Base-by-base conservation (phyloP, 2,113 vertebrate species). In the Cyrtonyx montezumae region DNA sequence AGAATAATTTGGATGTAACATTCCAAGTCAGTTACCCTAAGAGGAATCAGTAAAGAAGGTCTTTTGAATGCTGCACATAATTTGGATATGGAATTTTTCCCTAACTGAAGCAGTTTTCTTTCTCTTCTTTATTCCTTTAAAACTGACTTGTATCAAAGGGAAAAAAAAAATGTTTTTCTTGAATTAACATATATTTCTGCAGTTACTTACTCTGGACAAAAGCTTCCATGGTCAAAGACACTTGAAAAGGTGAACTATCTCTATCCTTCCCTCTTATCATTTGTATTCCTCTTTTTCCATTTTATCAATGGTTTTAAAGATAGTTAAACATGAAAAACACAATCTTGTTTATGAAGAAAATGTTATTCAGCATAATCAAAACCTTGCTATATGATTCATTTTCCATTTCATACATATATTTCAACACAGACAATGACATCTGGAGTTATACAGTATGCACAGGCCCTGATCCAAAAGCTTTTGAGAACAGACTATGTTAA, bases 351-450 rank as follows among this genome's bases (percentile, higher is more conserved):
- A 87, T 77, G 87, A 85, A 79, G 55, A 89, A 67, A 88, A 66
- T 66, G 76, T 55, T 70, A 80, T 59, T 87, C 63, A 79, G 49
- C 37, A 63, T 77, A 95, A 96, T 93, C 59, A 92, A 96, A 96
- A 79, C 89, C 89, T 94, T 94, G 46, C 71, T 80, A 67, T 85
- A 58, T 40, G 75, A 87, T 92, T 93, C 71, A 79, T 91, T 95
- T 84, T 79, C 91, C 78, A 70, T 74, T 91, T 88, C 71, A 77
- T 86, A 63, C 62, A 58, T 90, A 11, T n/a, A 87, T 89, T 95
- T 93, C 91, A 79, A 53, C 59, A 91, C 61, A 95, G 81, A 94
- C 79, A 92, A 93, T 79, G 79, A 92, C 89, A 94, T 94, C 91
- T 94, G 92, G 93, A 92, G 36, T 73, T 82, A 59, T 87, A 61